These are phyloP conservation scores for Lepus americanus DNA, from an alignment of 2,113 vertebrate species.

Conservation along the genomic window DNA sequence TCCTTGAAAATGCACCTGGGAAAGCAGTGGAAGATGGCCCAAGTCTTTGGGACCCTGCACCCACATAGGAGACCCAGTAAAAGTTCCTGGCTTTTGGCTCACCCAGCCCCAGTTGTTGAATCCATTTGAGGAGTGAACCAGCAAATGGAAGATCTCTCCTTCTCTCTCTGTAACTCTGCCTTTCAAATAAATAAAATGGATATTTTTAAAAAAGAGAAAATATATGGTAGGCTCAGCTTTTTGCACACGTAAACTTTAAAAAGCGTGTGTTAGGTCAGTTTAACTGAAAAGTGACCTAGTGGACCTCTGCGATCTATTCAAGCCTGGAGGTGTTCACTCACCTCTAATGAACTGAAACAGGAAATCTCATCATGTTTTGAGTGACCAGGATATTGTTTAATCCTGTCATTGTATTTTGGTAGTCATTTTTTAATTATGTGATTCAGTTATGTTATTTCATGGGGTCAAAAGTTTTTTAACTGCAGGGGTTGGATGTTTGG, in stretches of 20 bases:
- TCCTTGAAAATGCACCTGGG: no score
- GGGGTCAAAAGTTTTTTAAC: background rate
- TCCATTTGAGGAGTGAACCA: no score
- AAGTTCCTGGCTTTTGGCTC: no score
- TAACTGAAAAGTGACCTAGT: background rate
- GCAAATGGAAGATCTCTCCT: no score
- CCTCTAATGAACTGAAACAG: conserved; percentile 15
- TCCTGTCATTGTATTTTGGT: background rate
- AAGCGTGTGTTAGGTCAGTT: conserved; percentile 49
- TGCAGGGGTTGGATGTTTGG: no score
- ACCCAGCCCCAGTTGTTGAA: no score
- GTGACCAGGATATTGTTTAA: conserved; percentile 1
- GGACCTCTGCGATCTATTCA: background rate
- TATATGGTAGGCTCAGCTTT: background rate
- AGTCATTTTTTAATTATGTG: background rate
- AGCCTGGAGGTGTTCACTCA: background rate
- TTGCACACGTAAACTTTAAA: background rate
- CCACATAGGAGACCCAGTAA: no score
- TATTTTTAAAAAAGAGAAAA: background rate
- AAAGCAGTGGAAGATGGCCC: no score
- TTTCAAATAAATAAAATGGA: no score
- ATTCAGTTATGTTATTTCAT: background rate
- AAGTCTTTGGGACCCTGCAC: no score
- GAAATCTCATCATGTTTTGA: background rate
- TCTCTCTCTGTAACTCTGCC: no score